Conservation (phyloP, 1,140 invertebrate species). For the Drosophila melanica region DNA sequence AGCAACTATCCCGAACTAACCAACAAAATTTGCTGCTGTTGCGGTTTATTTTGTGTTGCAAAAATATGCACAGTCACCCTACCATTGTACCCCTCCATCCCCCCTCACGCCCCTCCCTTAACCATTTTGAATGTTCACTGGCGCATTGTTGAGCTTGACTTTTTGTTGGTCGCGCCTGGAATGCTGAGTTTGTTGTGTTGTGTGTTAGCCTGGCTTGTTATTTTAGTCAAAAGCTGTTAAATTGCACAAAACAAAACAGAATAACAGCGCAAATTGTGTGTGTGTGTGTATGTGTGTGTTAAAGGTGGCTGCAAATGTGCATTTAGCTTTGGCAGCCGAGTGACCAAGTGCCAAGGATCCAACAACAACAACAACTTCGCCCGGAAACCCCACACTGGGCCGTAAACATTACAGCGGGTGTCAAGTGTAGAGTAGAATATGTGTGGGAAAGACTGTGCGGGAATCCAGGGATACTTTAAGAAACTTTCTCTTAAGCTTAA, state of each 20-base stretch:
- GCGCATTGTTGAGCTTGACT: conserved; percentile 76
- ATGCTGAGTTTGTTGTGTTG: conserved; percentile 48
- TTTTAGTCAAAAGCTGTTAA: conserved; percentile 82
- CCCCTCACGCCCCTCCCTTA: conserved; percentile 4
- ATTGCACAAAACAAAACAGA: conserved; percentile 76
- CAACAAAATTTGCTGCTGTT: conserved; percentile 78
- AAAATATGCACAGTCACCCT: conserved; percentile 59
- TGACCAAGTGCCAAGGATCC: conserved; percentile 35
- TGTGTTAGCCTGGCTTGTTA: conserved; percentile 68
- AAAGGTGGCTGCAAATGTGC: conserved; percentile 48
- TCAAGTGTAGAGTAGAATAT: conserved; percentile 56
- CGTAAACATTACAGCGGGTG: conserved; percentile 72
- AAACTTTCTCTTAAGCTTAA: conserved; percentile 2
- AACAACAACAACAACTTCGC: conserved; percentile 13
- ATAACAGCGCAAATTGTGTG: conserved; percentile 14
- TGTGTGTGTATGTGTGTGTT: conserved; percentile 20
- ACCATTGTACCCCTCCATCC: not conserved
- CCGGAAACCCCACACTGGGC: conserved; percentile 13
- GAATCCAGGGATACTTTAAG: not conserved
- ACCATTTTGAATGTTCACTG: conserved; percentile 37
- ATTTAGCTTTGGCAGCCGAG: conserved; percentile 31
- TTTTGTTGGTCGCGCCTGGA: conserved; percentile 63
- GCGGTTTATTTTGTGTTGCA: conserved; percentile 82
- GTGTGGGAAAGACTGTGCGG: conserved; percentile 21
- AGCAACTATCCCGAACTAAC: conserved; percentile 73